Percentiles rank a stretch among this genome's conserved stretches.
These are phyloP conservation scores for Crossaster papposus DNA, from an alignment of 53 echinoderm and acorn worm species.

Conservation along the genomic window DNA sequence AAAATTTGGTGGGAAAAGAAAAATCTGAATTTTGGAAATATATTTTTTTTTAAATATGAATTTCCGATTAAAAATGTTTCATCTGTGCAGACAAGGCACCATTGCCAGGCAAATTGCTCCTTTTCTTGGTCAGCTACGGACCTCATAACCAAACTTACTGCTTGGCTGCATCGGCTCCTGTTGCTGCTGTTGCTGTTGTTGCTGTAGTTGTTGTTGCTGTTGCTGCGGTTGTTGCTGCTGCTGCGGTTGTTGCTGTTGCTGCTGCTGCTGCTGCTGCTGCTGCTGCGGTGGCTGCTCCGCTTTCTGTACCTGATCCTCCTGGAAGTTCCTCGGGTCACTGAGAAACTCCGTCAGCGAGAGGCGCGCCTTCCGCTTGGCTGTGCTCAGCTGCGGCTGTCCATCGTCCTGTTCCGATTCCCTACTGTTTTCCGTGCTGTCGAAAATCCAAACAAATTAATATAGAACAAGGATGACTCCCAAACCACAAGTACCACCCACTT, in stretches of 20 bases:
- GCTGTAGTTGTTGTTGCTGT: neutral
- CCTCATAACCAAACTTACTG: neutral
- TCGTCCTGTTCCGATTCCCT: constrained; percentile 42
- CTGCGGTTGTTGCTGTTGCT: too few species aligned
- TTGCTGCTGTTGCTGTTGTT: constrained; percentile 18
- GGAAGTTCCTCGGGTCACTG: constrained; percentile 83
- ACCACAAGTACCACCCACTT: too few species aligned
- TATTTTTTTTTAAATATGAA: too few species aligned
- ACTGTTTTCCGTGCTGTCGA: constrained; percentile 35
- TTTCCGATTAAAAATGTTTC: too few species aligned
- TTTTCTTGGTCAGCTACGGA: too few species aligned
- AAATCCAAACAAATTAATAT: neutral
- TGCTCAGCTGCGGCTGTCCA: constrained; percentile 15
- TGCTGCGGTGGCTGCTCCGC: neutral
- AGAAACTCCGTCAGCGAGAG: constrained; percentile 94
- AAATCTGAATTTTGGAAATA: too few species aligned
- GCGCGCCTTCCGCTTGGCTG: constrained; percentile 68
- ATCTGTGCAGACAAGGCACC: too few species aligned
- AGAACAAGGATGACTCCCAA: too few species aligned
- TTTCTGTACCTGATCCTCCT: constrained; percentile 28
- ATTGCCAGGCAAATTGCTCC: too few species aligned
- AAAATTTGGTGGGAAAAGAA: too few species aligned
- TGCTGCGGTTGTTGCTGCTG: too few species aligned
- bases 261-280: too few species aligned
- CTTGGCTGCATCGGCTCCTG: neutral